Base-by-base conservation (phyloP, 2,113 vertebrate species). In the Hirundichthys speculiger region DNA sequence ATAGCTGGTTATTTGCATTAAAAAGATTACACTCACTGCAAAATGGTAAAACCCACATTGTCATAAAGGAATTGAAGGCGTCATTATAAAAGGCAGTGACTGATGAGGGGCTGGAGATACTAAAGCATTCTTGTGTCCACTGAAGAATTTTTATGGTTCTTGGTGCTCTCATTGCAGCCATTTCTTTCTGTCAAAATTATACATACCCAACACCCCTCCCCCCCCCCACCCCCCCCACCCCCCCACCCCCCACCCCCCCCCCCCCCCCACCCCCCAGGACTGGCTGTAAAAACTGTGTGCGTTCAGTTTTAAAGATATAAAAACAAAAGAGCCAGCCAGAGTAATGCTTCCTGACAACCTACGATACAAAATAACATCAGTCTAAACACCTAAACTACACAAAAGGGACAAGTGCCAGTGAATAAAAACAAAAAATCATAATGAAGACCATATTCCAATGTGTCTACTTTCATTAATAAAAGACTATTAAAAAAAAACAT, bases 301-400 rank as follows among this genome's bases (percentile, higher is more conserved):
- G n/a, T 81, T 79, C 68, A 85, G 72, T 88, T 86, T 80, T 74
- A 86, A 78, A 83, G 81, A 57, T 84, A 86, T 73, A 86, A 85
- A 54, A 84, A 87, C 88, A 90, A 88, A 86, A 75, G 72, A 72
- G 43, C 30, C 66, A 51, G 70, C 90, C 86, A 76, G 75, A 64
- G 48, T 79, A 77, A 89, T 77, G 61, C 83, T 87, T 90, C 89
- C 87, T 91, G 91, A 90, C 78, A 86, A 74, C 50, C 77, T 25
- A 69, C 75, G 71, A 82, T 59, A 81, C 68, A 77, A 67, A 80
- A 83, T 80, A 84, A 41, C 22, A 52, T 1, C 69, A 64, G 80
- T 49, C 64, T 51, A 53, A 69, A 64, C 16, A 5, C 20, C 19
- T 13, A 14, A 49, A 60, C 38, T 49, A 73, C 6, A 34, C 30